Evolutionary conservation across 2,113 vertebrate species (phyloP).

Genomic region (Nesogale talazaci): DNA sequence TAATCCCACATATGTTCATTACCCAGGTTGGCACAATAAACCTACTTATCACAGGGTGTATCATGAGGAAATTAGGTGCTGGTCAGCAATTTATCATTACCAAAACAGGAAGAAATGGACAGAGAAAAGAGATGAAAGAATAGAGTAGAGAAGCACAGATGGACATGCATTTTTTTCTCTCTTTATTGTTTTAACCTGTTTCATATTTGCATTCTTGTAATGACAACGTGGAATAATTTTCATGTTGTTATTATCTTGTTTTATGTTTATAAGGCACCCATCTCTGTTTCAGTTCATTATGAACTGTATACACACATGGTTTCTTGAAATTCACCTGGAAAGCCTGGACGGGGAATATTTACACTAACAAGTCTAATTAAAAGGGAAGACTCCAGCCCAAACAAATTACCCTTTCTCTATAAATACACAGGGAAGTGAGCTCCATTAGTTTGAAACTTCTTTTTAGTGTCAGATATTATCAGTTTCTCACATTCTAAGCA

Average conservation of each 20-base stretch:
- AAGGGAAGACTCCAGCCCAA: neutral
- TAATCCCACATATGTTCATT: too few species aligned
- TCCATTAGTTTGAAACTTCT: neutral
- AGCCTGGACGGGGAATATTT: neutral
- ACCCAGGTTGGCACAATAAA: too few species aligned
- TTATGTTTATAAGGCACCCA: neutral
- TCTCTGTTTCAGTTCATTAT: neutral
- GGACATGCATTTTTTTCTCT: neutral
- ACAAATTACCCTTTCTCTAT: neutral
- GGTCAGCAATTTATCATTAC: neutral
- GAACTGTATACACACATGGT: neutral
- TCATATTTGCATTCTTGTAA: neutral
- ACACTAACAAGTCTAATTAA: neutral
- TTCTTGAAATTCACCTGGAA: neutral
- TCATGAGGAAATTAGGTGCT: neutral
- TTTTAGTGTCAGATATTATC: neutral
- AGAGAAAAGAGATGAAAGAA: neutral
- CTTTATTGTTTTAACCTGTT: neutral
- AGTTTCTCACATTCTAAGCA: neutral
- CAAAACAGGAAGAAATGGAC: neutral
- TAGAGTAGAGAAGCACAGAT: too few species aligned
- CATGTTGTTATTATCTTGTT: neutral
- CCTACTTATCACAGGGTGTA: neutral
- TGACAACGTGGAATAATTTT: neutral
- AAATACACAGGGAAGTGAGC: neutral